phyloP scores from a whole-genome alignment of 2,888 invertebrate species.

The Cybosia mesomella region DNA sequence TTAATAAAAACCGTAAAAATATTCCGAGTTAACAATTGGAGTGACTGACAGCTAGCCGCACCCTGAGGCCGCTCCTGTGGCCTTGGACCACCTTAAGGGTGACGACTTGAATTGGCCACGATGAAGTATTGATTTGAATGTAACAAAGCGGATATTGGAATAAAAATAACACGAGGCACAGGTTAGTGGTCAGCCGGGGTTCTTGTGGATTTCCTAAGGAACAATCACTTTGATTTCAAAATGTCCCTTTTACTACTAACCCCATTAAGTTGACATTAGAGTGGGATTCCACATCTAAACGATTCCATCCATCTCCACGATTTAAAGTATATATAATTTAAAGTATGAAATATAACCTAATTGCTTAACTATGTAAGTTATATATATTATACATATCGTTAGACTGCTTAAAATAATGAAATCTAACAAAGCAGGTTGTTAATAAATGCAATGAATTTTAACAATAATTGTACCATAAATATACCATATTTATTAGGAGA shows the following conservation, averaged over 20 bases:
- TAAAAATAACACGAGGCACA: background rate
- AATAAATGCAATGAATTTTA: background rate
- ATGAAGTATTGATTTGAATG: background rate
- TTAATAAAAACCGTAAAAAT: background rate
- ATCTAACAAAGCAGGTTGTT: background rate
- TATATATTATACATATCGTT: too few relatives aligned
- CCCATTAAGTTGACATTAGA: too few relatives aligned
- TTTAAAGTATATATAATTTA: too few relatives aligned
- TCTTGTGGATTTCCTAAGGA: background rate
- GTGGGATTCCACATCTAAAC: too few relatives aligned
- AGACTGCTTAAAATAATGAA: too few relatives aligned
- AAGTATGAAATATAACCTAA: too few relatives aligned
- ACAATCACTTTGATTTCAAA: background rate
- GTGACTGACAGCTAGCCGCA: constrained; percentile 9
- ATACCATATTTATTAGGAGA: background rate
- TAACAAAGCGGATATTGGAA: background rate
- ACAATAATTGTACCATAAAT: constrained; percentile 1
- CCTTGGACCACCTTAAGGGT: constrained; percentile 12
- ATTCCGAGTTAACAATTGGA: constrained; percentile 12
- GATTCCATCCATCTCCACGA: too few relatives aligned
- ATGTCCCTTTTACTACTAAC: background rate
- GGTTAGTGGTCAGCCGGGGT: too few relatives aligned
- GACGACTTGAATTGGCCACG: background rate
- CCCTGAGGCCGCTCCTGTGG: constrained; percentile 11
- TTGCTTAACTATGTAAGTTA: too few relatives aligned